phyloP scores from a whole-genome alignment of 2,797 vertebrate genomes.

The Tragopan temminckii region DNA sequence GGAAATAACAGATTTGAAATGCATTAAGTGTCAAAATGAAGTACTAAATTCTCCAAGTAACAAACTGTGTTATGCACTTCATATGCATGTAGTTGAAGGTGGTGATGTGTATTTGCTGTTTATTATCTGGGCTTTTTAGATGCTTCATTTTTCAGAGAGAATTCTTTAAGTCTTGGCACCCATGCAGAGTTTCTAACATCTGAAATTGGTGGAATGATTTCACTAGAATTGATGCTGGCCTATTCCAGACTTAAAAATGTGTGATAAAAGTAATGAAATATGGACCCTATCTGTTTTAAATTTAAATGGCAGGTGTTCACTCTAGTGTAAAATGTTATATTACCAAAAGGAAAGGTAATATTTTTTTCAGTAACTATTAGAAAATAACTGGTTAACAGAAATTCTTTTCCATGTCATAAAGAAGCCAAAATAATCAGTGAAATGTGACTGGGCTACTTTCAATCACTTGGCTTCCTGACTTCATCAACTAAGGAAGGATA shows the following conservation, averaged over 20 bases:
- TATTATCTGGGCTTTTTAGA: background rate
- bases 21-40: background rate
- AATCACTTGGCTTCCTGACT: background rate
- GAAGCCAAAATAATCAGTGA: background rate
- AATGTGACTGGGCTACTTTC: background rate
- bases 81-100: background rate
- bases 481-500: background rate
- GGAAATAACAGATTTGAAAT: conserved; percentile 49
- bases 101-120: background rate
- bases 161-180: background rate
- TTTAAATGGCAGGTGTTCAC: background rate
- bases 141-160: background rate
- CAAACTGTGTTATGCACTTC: background rate
- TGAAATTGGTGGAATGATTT: background rate
- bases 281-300: background rate
- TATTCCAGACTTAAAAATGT: background rate
- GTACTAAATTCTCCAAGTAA: background rate
- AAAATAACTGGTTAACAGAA: background rate
- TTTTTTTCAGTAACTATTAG: background rate
- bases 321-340: background rate
- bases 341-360: background rate
- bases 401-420: background rate
- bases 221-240: background rate
- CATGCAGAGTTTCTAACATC: background rate
- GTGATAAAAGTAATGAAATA: background rate